A percentile compares a stretch with the other conserved stretches of the same genome.
Evolutionary conservation across 1,140 invertebrate genomes (phyloP).

Genomic region (Atopsyche davidsoni): DNA sequence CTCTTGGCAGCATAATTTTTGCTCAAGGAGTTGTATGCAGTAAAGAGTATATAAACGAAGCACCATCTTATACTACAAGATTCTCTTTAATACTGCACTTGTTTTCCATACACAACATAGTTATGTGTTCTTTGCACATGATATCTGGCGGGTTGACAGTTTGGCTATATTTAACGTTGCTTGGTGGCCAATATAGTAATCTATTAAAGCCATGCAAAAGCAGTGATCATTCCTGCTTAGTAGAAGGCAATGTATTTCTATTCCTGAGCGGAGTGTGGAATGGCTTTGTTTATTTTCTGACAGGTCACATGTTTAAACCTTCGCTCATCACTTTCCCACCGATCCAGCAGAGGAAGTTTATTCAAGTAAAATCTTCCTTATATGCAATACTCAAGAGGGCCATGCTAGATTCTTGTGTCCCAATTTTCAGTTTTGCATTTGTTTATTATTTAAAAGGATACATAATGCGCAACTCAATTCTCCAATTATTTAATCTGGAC

Average conservation of each 20-base stretch:
- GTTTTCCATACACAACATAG: constrained; percentile 54
- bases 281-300: constrained; percentile 61
- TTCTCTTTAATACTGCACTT: constrained; percentile 54
- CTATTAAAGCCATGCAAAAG: constrained; percentile 42
- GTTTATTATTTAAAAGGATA: constrained; percentile 55
- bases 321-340: constrained; percentile 59
- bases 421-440: constrained; percentile 53
- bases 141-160: constrained; percentile 53
- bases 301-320: constrained; percentile 47
- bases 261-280: constrained; percentile 61
- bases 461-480: constrained; percentile 39
- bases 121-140: constrained; percentile 52
- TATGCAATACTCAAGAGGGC: constrained; percentile 50
- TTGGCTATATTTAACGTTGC: constrained; percentile 57
- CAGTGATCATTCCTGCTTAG: constrained; percentile 36
- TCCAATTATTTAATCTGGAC: constrained; percentile 44
- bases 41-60: constrained; percentile 46
- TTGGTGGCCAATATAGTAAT: constrained; percentile 46
- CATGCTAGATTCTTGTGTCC: constrained; percentile 52
- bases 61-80: constrained; percentile 52
- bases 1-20: constrained; percentile 44
- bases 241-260: constrained; percentile 50
- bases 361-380: constrained; percentile 55
- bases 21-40: constrained; percentile 50
- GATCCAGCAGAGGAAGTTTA: constrained; percentile 59